Base-by-base conservation (phyloP, 2,113 vertebrate species). In the Poecilia latipinna region DNA sequence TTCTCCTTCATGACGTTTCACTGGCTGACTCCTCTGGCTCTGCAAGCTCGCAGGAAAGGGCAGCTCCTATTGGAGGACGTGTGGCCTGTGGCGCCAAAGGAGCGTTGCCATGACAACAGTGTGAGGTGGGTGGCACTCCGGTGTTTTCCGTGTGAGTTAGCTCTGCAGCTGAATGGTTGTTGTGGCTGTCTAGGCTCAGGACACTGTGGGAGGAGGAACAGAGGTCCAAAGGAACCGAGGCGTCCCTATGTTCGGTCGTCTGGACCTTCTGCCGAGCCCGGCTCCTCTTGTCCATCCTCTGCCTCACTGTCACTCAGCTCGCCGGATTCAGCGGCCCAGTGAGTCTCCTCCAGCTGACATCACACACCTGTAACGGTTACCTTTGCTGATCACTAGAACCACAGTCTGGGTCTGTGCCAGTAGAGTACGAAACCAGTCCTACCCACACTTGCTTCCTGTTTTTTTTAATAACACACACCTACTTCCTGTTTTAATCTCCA, bases 261-360 rank as follows among this genome's bases (percentile, higher is more conserved):
- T 97, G 96, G 96, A 92, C 84, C 78, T 98, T 98, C 93, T 97
- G 96, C 80, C 96, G 95, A 73, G 96, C 95, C 70, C 94, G 97
- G 77, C 95, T 98, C 82, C 90, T 97, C 87, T 93, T 97, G 74
- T 97, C 96, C 93, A 97, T 98, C 89, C 91, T 96, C 91, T 97
- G 93, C 90, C 95, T 98, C 93, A 96, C 96, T 93, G 94, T 98
- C 92, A 97, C 96, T 0, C 96, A 97, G 91, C 94, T 98, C 4
- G 97, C 97, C 4, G 96, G 95, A 92, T 98, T 98, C 93, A 96
- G 96, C 91, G 97, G 97, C 88, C 97, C 97, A 95, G 97, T 98
- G 96, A 97, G 97, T 98, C 17, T 4, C 8, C 2, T 60, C 62
- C 62, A 74, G 22, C 33, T 13, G 39, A 42, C 0, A 15, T 42